A percentile compares a stretch with the other conserved stretches of the same genome.
These are phyloP conservation scores for Callionymus lyra DNA, from an alignment of 2,113 vertebrate species.

Conservation along the genomic window DNA sequence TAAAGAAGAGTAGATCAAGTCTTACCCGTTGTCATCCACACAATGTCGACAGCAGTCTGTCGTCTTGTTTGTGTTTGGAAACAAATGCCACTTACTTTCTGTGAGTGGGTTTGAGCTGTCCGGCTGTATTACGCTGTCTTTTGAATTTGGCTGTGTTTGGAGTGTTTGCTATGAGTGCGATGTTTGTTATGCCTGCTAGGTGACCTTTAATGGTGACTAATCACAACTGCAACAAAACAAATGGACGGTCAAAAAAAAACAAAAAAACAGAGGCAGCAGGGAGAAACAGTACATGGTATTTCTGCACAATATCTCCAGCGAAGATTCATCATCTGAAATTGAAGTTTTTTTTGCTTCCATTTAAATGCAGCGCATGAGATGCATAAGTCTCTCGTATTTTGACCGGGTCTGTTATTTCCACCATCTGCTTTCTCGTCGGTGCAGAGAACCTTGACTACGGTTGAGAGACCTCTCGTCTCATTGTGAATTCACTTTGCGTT, in stretches of 20 bases:
- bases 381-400: constrained; percentile 1
- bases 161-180: constrained; percentile 12
- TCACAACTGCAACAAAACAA: not conserved
- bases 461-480: constrained; percentile 49
- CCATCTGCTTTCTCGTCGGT: constrained; percentile 57
- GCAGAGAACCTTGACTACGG: constrained; percentile 47
- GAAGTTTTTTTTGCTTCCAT: too few relatives aligned
- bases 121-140: not conserved
- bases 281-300: too few relatives aligned
- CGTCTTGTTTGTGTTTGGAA: too few relatives aligned
- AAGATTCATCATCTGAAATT: too few relatives aligned
- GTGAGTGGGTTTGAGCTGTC: not conserved
- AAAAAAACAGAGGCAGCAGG: not conserved
- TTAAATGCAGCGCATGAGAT: too few relatives aligned
- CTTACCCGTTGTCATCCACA: too few relatives aligned
- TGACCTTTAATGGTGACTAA: not conserved
- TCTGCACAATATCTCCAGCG: too few relatives aligned
- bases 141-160: constrained; percentile 2
- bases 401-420: constrained; percentile 46
- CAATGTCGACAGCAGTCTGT: too few relatives aligned
- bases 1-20: too few relatives aligned
- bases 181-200: constrained; percentile 1
- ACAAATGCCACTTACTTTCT: too few relatives aligned
- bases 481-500: constrained; percentile 46
- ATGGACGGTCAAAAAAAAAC: not conserved